Evolutionary conservation across 2,113 vertebrate species (phyloP), one percentile per base, ranked within the genome.

Genomic region (Mormyrus iriodes): DNA sequence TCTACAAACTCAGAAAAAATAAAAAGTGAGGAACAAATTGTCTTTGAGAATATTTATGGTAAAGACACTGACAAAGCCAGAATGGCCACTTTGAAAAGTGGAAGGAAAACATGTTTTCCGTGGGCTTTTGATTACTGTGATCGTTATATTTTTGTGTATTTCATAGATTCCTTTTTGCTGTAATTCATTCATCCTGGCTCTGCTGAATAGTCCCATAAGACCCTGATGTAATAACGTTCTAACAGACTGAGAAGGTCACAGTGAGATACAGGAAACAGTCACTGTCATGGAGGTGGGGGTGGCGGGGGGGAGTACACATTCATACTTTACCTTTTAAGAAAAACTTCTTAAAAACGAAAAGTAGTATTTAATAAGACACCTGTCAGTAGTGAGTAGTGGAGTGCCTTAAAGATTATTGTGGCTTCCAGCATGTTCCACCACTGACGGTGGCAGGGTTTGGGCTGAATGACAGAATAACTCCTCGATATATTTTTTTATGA

Each of bases 181-280:
- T 94, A 91, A 93, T 91, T 94, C 90, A 92, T 93, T 90, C 88
- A 58, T 90, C 86, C 24, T 79, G 49, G 90, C 90, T 83, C 88
- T 91, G 51, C 49, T 8, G 4, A 17, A 31, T 13, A 90, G 83
- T 90, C 51, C 49, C 1, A 21, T 21, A 21, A 65, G 53, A 21
- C 24, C 42, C 46, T 15, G 55, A 51, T 35, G 24, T 51, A 21
- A 76, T 79, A 65, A 90, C 86, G 86, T 90, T 69, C 48, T 55
- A 42, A 84, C 90, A 27, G 44, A 53, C 44, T 88, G 89, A 55
- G 73, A 65, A 89, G 58, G 49, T 27, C 27, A 44, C 21, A 90
- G 87, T 79, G 82, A 91, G 58, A 90, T 88, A 88, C 51, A 42
- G 85, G 90, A 91, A 90, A 44, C 88, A 90, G 89, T 87, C 8